Percentiles rank a stretch among this genome's conserved stretches.
These are phyloP conservation scores for Mus musculus DNA, from an alignment of 2,113 vertebrate species.

Conservation along the genomic window DNA sequence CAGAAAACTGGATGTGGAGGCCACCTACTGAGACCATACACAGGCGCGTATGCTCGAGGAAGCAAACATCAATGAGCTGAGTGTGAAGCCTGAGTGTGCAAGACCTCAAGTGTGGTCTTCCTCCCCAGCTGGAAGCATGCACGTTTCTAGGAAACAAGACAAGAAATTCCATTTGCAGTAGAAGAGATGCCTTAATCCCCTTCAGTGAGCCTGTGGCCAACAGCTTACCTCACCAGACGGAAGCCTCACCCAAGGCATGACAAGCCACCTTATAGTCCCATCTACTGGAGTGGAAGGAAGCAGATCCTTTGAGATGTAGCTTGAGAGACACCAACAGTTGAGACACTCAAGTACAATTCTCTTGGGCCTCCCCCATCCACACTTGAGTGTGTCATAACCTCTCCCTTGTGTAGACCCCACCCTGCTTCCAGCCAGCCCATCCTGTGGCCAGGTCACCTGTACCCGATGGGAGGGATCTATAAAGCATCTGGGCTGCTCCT, in stretches of 20 bases:
- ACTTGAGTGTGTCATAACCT: not conserved
- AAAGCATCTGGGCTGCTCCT: not conserved
- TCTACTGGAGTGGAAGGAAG: not conserved
- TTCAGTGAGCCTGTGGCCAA: not conserved
- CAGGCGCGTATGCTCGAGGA: not conserved
- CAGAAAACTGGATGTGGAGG: not conserved
- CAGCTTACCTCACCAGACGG: not conserved
- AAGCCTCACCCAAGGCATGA: not conserved
- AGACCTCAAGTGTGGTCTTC: not conserved
- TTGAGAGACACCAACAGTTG: not conserved
- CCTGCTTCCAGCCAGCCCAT: not conserved
- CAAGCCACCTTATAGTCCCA: not conserved
- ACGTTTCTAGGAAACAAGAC: not conserved
- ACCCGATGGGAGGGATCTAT: not conserved
- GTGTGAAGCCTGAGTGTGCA: not conserved
- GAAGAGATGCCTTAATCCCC: not conserved
- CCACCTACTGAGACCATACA: not conserved
- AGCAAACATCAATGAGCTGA: not conserved
- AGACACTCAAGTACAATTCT: not conserved
- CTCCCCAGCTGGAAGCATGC: not conserved
- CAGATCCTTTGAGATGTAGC: not conserved
- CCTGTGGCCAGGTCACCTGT: not conserved
- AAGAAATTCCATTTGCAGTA: not conserved
- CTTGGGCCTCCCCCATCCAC: not conserved
- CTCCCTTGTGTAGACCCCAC: not conserved